phyloP scores from a whole-genome alignment of 1,140 invertebrate genomes.

The Parasteatoda tepidariorum region DNA sequence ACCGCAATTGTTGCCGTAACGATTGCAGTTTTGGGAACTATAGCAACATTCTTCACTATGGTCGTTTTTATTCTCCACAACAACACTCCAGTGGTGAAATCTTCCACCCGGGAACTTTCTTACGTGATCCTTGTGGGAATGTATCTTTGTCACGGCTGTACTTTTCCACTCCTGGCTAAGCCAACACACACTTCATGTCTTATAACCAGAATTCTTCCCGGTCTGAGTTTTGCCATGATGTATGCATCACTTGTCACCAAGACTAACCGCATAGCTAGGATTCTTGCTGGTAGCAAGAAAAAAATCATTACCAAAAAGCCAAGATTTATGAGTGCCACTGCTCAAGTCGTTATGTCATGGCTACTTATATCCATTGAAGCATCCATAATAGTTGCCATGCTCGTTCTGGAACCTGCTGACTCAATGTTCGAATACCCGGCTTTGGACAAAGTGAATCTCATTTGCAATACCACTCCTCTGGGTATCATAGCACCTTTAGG shows the following conservation, averaged over 20 bases:
- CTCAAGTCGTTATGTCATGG: conserved; percentile 76
- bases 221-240: conserved; percentile 84
- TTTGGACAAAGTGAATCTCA: conserved; percentile 73
- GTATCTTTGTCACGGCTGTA: conserved; percentile 72
- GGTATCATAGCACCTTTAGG: conserved; percentile 82
- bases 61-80: conserved; percentile 76
- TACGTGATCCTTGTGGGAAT: conserved; percentile 79
- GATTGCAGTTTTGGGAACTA: conserved; percentile 74
- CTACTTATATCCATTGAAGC: conserved; percentile 79
- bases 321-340: conserved; percentile 74
- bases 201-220: conserved; percentile 76
- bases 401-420: conserved; percentile 78
- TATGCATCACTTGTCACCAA: conserved; percentile 86
- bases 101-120: conserved; percentile 76
- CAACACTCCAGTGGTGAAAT: conserved; percentile 79
- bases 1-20: conserved; percentile 74
- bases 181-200: conserved; percentile 78
- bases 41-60: conserved; percentile 74
- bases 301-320: conserved; percentile 83
- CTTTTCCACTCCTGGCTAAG: conserved; percentile 79
- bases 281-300: conserved; percentile 85
- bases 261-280: conserved; percentile 86
- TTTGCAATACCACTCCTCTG: conserved; percentile 76
- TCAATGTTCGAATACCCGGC: conserved; percentile 74
- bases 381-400: conserved; percentile 77